These are phyloP conservation scores for Pangasius krempfi DNA, from an alignment of 2,797 vertebrate species.

Conservation along the genomic window DNA sequence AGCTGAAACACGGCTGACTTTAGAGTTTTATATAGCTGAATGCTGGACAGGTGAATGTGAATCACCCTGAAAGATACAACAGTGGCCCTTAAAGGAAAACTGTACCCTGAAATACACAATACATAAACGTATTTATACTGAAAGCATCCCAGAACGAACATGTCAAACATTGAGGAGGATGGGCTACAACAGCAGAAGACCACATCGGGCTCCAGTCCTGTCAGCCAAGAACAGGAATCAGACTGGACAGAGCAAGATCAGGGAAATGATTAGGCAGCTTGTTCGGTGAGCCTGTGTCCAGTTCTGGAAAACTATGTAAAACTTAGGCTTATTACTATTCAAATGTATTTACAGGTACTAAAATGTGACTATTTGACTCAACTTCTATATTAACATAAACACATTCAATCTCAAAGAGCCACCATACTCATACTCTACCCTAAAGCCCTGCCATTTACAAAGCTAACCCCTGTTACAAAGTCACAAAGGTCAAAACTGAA, in stretches of 20 bases:
- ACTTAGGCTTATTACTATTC: neutral
- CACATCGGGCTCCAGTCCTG: too few relatives aligned
- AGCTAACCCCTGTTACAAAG: too few relatives aligned
- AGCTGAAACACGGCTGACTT: neutral
- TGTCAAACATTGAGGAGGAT: neutral
- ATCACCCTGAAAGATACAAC: neutral
- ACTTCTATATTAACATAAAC: neutral
- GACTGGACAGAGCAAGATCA: neutral
- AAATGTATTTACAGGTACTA: neutral
- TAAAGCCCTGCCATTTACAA: neutral
- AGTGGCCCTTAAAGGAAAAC: too few relatives aligned
- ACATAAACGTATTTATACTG: too few relatives aligned
- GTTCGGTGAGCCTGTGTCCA: neutral
- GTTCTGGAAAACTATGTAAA: neutral
- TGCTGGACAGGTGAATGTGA: neutral
- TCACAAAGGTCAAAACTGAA: too few relatives aligned
- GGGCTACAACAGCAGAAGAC: neutral
- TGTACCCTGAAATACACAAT: too few relatives aligned
- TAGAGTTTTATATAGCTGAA: neutral
- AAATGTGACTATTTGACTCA: neutral
- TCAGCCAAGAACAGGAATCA: too few relatives aligned
- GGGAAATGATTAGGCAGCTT: neutral
- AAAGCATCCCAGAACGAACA: neutral
- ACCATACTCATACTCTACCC: neutral
- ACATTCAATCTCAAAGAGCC: neutral